Percentiles rank a stretch among this genome's conserved stretches.
Evolutionary conservation across 2,888 invertebrate species (phyloP).

Genomic region (Lycaena phlaeas): DNA sequence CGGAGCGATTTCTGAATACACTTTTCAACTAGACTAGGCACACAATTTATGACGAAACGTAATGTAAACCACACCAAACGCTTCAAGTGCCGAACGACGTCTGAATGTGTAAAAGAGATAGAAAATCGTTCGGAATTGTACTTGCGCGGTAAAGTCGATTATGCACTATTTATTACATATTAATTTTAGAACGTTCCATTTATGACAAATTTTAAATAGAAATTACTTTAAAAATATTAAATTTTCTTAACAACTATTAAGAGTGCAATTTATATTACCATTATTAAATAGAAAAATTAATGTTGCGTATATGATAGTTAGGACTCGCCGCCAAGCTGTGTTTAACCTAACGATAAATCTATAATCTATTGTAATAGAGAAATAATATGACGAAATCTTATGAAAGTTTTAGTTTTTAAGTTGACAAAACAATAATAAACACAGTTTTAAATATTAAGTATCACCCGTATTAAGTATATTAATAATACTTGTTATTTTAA

Average conservation of each 20-base stretch:
- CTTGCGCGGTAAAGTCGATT: slow-evolving; percentile 69
- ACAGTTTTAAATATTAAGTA: too few relatives aligned
- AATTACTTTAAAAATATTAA: neutral
- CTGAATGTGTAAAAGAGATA: slow-evolving; percentile 46
- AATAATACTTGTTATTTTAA: too few relatives aligned
- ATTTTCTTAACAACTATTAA: slow-evolving; percentile 3
- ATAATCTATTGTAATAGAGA: slow-evolving; percentile 20
- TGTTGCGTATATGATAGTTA: slow-evolving; percentile 20
- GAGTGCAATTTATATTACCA: neutral
- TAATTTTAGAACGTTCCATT: neutral
- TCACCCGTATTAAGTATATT: too few relatives aligned
- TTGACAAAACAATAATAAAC: too few relatives aligned
- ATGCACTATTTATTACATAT: too few relatives aligned
- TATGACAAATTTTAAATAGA: neutral
- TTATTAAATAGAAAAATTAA: slow-evolving; percentile 12
- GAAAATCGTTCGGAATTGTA: slow-evolving; percentile 45
- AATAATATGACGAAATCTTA: slow-evolving; percentile 26
- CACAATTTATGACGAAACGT: slow-evolving; percentile 57
- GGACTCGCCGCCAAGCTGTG: slow-evolving; percentile 29
- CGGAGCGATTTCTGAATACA: slow-evolving; percentile 62
- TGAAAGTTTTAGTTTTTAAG: too few relatives aligned
- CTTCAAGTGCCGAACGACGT: slow-evolving; percentile 34
- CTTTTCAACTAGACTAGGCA: slow-evolving; percentile 45
- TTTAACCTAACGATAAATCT: slow-evolving; percentile 22
- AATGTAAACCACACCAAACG: slow-evolving; percentile 40